These are phyloP conservation scores for Crematogaster levior DNA, from an alignment of 2,888 invertebrate genomes.

Conservation along the genomic window DNA sequence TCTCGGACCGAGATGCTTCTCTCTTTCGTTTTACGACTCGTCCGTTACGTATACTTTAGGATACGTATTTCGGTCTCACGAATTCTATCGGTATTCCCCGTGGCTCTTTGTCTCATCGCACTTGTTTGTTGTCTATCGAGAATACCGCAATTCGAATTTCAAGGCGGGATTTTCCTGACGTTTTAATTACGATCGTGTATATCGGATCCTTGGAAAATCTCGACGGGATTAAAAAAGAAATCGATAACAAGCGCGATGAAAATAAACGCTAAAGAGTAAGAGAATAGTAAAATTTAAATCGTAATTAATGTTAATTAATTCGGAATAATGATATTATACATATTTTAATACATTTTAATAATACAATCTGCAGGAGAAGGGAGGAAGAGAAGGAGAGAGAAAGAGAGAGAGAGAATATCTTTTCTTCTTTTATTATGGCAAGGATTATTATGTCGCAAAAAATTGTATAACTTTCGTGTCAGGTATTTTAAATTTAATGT, in stretches of 20 bases:
- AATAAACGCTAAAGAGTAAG: background rate
- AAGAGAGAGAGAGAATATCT: too few species aligned
- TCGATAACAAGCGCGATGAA: background rate
- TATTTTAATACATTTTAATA: too few species aligned
- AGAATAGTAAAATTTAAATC: background rate
- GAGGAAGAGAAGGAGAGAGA: too few species aligned
- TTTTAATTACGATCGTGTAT: slow-evolving; percentile 15
- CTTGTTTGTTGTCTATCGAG: slow-evolving; percentile 2
- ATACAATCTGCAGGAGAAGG: too few species aligned
- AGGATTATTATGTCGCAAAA: background rate
- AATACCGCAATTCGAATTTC: background rate
- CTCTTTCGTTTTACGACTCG: slow-evolving; percentile 36
- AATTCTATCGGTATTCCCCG: slow-evolving; percentile 1
- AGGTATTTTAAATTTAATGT: background rate
- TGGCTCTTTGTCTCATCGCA: slow-evolving; percentile 8
- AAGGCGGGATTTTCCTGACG: background rate
- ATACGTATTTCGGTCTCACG: slow-evolving; percentile 23
- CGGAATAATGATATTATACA: too few species aligned
- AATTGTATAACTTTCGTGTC: background rate
- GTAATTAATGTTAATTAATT: slow-evolving; percentile 6
- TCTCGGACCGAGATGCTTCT: slow-evolving; percentile 18
- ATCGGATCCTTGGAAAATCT: background rate
- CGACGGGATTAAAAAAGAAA: slow-evolving; percentile 3
- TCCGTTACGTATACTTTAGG: background rate
- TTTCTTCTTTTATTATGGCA: background rate